Evolutionary conservation across 2,888 invertebrate genomes (phyloP).

Genomic region (Nephrotoma flavescens): DNA sequence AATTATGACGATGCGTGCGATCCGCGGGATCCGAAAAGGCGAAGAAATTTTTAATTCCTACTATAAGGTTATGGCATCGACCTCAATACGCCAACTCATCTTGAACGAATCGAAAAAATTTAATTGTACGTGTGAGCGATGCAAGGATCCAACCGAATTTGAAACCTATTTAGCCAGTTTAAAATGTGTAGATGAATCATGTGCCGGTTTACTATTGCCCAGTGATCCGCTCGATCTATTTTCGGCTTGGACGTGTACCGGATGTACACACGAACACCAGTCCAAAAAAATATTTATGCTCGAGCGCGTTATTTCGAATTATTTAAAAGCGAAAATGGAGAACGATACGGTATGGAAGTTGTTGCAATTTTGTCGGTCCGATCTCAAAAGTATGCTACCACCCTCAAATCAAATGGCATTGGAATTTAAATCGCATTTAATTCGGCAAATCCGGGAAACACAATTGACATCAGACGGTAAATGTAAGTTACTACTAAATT

Average conservation of each 20-base stretch:
- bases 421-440: slow-evolving; percentile 30
- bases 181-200: slow-evolving; percentile 33
- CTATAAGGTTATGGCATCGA: slow-evolving; percentile 56
- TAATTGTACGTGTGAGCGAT: slow-evolving; percentile 49
- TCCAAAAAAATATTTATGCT: background rate
- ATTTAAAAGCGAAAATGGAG: background rate
- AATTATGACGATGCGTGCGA: slow-evolving; percentile 46
- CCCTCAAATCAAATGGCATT: slow-evolving; percentile 28
- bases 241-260: slow-evolving; percentile 50
- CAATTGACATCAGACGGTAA: background rate
- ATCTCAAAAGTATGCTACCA: slow-evolving; percentile 18
- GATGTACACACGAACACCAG: slow-evolving; percentile 31
- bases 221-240: slow-evolving; percentile 42
- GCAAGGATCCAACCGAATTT: slow-evolving; percentile 46
- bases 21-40: slow-evolving; percentile 44
- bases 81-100: slow-evolving; percentile 47
- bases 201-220: slow-evolving; percentile 34
- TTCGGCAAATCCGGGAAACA: slow-evolving; percentile 10
- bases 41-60: slow-evolving; percentile 54
- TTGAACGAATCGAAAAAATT: slow-evolving; percentile 52
- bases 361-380: background rate
- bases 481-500: background rate
- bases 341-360: background rate
- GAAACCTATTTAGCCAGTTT: slow-evolving; percentile 27
- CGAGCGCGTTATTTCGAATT: background rate